These are phyloP conservation scores for Ammospiza caudacuta DNA, from an alignment of 2,113 vertebrate genomes.

Conservation along the genomic window DNA sequence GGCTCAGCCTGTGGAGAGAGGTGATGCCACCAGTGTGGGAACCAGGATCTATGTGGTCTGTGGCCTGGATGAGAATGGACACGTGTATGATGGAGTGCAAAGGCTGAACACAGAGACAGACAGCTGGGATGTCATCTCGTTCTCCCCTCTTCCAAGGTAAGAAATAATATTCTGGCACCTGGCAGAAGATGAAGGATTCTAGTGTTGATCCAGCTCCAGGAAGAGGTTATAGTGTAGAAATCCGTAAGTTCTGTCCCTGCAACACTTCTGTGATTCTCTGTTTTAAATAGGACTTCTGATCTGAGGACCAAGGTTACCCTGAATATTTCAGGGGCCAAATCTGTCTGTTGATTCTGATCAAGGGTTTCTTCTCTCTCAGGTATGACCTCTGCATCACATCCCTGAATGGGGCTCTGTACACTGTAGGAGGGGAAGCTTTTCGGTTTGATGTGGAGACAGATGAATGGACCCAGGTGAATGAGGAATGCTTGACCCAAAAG, in stretches of 20 bases:
- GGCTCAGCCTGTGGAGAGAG: conserved; percentile 84
- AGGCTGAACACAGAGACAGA: conserved; percentile 74
- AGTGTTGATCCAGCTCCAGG: not conserved
- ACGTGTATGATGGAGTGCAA: conserved; percentile 85
- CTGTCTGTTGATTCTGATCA: not conserved
- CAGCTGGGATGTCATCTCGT: conserved; percentile 85
- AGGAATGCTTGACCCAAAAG: conserved; percentile 78
- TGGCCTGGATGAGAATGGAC: conserved; percentile 88
- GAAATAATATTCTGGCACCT: not conserved
- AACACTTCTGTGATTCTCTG: not conserved
- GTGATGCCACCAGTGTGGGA: conserved; percentile 70
- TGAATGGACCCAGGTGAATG: conserved; percentile 83
- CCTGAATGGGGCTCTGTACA: conserved; percentile 85
- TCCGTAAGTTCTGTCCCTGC: not conserved
- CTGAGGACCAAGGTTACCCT: not conserved
- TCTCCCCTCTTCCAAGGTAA: conserved; percentile 74
- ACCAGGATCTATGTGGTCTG: conserved; percentile 83
- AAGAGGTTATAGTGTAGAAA: not conserved
- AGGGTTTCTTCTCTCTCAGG: conserved; percentile 59
- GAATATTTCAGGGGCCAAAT: not conserved
- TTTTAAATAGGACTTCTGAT: not conserved
- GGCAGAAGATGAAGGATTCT: not conserved
- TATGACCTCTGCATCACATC: conserved; percentile 86
- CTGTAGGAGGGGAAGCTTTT: conserved; percentile 84
- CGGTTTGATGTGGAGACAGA: conserved; percentile 84